Percentiles rank a stretch among this genome's conserved stretches.
phyloP scores from a whole-genome alignment of 2,113 vertebrate species.

The Leucoraja erinaceus region DNA sequence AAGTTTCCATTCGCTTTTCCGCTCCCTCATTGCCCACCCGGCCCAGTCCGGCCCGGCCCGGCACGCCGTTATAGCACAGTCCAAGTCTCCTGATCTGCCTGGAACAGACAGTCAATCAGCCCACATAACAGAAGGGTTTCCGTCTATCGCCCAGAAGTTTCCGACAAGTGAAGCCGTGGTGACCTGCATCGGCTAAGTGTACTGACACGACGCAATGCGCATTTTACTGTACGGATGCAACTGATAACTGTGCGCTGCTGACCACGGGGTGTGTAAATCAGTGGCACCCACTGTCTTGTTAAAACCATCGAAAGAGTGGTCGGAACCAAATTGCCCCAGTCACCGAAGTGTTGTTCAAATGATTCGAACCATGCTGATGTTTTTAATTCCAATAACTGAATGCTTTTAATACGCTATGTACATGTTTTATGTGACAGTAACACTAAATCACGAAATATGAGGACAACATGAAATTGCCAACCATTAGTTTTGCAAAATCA shows the following conservation, averaged over 20 bases:
- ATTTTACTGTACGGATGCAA: background rate
- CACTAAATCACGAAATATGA: background rate
- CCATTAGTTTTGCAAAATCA: background rate
- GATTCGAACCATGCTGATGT: background rate
- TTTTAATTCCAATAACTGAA: background rate
- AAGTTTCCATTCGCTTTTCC: background rate
- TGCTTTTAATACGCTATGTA: background rate
- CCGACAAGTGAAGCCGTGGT: background rate
- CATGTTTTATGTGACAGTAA: background rate
- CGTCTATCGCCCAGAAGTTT: background rate
- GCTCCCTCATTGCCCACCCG: no score
- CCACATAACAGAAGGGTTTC: no score
- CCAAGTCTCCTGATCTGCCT: constrained; percentile 46
- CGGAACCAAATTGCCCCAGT: background rate
- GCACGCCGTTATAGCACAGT: constrained; percentile 42
- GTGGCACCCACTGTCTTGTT: background rate
- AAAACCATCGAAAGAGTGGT: background rate
- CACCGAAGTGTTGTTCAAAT: no score
- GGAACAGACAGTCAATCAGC: constrained; percentile 27
- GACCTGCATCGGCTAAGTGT: background rate
- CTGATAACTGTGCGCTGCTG: background rate
- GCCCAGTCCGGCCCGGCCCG: no score
- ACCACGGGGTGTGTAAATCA: background rate
- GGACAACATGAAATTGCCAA: background rate
- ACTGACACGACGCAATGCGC: constrained; percentile 10